These are phyloP conservation scores for Radopholus similis DNA, from an alignment of 1,140 invertebrate species.

Conservation along the genomic window DNA sequence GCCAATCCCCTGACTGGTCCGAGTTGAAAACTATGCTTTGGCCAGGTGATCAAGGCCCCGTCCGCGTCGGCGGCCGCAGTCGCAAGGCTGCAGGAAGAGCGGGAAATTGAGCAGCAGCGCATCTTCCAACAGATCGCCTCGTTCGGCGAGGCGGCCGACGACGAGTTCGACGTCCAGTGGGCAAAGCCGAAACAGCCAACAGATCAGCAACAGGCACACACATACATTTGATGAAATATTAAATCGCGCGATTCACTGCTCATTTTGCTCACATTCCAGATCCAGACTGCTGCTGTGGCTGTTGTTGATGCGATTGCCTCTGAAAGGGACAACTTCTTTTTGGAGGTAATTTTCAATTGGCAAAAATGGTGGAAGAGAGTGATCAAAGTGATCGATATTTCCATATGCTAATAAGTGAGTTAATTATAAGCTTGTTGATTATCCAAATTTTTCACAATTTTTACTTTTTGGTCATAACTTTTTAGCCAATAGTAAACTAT, in stretches of 20 bases:
- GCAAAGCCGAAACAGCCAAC: constrained; percentile 23
- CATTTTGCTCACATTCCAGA: too few species aligned
- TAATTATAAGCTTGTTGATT: too few species aligned
- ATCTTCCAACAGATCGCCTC: constrained; percentile 58
- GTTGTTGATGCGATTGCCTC: too few species aligned
- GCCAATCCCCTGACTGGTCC: too few species aligned
- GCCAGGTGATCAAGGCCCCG: constrained; percentile 51
- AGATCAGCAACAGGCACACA: constrained; percentile 5
- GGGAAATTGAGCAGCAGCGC: constrained; percentile 36
- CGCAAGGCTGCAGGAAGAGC: constrained; percentile 27
- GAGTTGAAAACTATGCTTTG: neutral
- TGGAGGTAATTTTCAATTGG: too few species aligned
- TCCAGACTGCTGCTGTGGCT: too few species aligned
- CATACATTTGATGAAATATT: neutral
- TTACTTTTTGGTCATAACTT: too few species aligned
- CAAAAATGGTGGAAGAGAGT: too few species aligned
- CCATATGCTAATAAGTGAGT: too few species aligned
- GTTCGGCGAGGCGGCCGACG: constrained; percentile 58
- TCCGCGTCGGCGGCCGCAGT: constrained; percentile 37
- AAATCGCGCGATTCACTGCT: neutral
- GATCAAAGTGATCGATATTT: too few species aligned
- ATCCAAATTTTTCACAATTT: too few species aligned
- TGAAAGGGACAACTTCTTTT: neutral
- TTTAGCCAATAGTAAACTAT: too few species aligned
- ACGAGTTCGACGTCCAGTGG: constrained; percentile 60